These are phyloP conservation scores for Loxodonta africana DNA, from an alignment of 2,113 vertebrate species.

Conservation along the genomic window DNA sequence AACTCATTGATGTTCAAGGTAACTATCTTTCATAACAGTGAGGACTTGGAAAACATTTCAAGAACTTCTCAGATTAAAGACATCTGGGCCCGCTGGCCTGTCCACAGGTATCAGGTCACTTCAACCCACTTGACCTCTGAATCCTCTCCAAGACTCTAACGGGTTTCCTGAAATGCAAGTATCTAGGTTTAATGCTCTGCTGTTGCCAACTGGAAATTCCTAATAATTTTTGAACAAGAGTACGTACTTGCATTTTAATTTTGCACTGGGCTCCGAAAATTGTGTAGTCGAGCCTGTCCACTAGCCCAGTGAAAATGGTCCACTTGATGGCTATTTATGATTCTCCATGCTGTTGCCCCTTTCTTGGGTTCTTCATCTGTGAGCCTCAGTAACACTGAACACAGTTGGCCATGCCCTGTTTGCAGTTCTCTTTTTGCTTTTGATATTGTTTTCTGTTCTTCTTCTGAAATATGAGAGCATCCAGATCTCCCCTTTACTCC, in stretches of 20 bases:
- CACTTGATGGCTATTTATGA: rapidly evolving
- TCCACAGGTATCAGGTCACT: neutral
- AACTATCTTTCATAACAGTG: neutral
- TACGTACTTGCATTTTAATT: neutral
- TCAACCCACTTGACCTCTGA: neutral
- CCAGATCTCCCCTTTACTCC: neutral
- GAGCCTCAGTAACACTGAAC: too few relatives aligned
- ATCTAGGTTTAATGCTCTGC: neutral
- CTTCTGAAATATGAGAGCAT: neutral
- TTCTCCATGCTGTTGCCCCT: too few relatives aligned
- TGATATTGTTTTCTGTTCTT: neutral
- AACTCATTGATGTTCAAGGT: neutral
- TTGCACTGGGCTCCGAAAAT: neutral
- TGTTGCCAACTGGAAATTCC: neutral
- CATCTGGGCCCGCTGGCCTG: too few relatives aligned
- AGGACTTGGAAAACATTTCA: neutral
- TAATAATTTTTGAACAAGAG: neutral
- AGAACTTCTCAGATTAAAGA: neutral
- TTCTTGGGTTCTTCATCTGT: too few relatives aligned
- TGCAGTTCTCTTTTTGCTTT: too few relatives aligned
- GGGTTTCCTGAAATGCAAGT: neutral
- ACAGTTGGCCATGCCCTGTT: neutral
- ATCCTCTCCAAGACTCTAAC: neutral
- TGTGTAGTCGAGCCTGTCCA: neutral
- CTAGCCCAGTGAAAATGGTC: neutral